Evolutionary conservation across 1,140 invertebrate genomes (phyloP).

Genomic region (Laodelphax striatellus): DNA sequence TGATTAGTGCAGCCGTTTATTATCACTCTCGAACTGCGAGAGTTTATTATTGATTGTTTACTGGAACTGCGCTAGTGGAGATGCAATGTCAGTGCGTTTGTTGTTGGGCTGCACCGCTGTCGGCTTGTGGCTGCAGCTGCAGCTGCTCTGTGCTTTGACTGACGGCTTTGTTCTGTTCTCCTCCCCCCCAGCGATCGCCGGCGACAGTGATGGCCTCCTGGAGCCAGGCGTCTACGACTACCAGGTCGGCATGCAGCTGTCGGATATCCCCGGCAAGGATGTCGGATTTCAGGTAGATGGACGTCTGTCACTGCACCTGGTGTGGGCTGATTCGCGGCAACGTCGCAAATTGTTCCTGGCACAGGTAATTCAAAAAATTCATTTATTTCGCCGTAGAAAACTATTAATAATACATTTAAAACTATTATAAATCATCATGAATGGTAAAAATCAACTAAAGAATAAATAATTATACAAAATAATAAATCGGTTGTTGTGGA

Average conservation of each 20-base stretch:
- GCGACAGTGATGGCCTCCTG: slow-evolving; percentile 28
- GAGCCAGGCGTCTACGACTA: slow-evolving; percentile 32
- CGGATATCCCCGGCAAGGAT: slow-evolving; percentile 37
- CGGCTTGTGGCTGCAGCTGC: background rate
- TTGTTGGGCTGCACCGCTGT: background rate
- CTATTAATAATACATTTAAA: no score
- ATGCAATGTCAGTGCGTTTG: background rate
- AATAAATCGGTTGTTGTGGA: no score
- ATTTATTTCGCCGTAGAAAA: no score
- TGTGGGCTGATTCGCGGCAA: slow-evolving; percentile 40
- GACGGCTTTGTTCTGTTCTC: slow-evolving; percentile 30
- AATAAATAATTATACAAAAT: no score
- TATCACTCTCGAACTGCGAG: no score
- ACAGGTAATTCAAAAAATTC: slow-evolving; percentile 34
- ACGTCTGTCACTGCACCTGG: slow-evolving; percentile 34
- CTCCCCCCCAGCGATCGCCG: slow-evolving; percentile 22
- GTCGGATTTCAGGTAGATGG: slow-evolving; percentile 44
- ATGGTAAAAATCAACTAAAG: no score
- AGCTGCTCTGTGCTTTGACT: background rate
- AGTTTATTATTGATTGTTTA: no score
- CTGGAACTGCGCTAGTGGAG: background rate
- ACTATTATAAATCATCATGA: no score
- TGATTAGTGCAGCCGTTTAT: no score
- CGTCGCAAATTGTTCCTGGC: slow-evolving; percentile 34
- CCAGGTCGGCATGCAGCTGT: slow-evolving; percentile 36